Evolutionary conservation across 1,140 invertebrate species (phyloP).

Genomic region (Diachasma alloeum): DNA sequence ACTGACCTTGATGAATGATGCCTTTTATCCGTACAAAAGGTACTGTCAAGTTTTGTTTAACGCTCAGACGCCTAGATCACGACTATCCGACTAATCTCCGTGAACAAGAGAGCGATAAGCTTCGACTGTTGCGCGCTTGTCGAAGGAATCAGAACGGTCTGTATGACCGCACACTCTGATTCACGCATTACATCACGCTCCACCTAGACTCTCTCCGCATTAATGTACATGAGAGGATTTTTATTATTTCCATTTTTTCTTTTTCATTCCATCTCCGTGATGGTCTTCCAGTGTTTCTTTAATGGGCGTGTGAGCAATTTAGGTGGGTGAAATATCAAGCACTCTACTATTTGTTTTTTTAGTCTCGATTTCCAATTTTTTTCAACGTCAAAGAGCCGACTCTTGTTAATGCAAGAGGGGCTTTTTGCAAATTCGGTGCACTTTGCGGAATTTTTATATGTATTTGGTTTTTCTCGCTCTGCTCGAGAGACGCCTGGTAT

Average conservation of each 20-base stretch:
- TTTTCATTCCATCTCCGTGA: not conserved
- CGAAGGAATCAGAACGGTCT: constrained; percentile 8
- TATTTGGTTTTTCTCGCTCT: not conserved
- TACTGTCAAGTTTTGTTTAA: constrained; percentile 10
- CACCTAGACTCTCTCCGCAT: not conserved
- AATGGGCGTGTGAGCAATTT: not conserved
- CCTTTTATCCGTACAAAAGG: not conserved
- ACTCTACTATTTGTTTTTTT: not conserved
- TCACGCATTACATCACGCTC: constrained; percentile 14
- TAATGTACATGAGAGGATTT: not conserved
- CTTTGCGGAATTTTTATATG: not conserved
- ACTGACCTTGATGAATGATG: constrained; percentile 9
- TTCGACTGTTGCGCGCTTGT: not conserved
- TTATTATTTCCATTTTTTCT: not conserved
- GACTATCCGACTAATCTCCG: constrained; percentile 2
- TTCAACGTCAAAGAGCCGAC: not conserved
- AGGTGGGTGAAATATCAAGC: not conserved
- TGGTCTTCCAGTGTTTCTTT: not conserved
- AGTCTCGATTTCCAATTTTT: too few species aligned
- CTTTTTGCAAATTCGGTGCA: not conserved
- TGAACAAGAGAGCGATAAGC: constrained; percentile 2
- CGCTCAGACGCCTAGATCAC: not conserved
- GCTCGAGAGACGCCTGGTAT: constrained; percentile 37
- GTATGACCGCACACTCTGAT: constrained; percentile 10
- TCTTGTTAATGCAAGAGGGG: not conserved